phyloP scores from a whole-genome alignment of 2,113 vertebrate genomes.

The Rana temporaria region DNA sequence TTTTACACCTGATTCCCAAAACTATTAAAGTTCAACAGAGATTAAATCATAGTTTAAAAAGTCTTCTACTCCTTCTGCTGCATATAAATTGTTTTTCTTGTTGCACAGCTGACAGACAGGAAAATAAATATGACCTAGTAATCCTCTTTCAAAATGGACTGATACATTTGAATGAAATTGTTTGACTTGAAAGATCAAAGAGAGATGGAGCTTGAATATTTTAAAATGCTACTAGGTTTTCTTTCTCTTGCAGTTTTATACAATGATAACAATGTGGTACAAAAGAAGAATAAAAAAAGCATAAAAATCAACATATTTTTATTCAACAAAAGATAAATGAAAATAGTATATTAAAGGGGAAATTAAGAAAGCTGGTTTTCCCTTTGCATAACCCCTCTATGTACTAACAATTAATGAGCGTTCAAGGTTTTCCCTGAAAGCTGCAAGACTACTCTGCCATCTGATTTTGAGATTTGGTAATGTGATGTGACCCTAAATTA shows the following conservation, averaged over 20 bases:
- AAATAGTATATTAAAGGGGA: too few species aligned
- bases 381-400: too few species aligned
- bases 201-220: conserved; percentile 15
- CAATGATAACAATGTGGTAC: not conserved
- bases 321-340: too few species aligned
- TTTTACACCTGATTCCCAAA: conserved; percentile 44
- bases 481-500: too few species aligned
- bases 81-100: conserved; percentile 50
- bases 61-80: conserved; percentile 38
- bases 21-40: conserved; percentile 39
- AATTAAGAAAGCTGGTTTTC: too few species aligned
- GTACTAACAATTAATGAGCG: too few species aligned
- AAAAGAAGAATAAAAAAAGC: too few species aligned
- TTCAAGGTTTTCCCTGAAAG: too few species aligned
- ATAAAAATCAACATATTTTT: too few species aligned
- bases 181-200: conserved; percentile 30
- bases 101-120: conserved; percentile 43
- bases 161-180: conserved; percentile 44
- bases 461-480: too few species aligned
- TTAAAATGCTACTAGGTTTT: conserved; percentile 13
- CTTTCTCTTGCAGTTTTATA: not conserved
- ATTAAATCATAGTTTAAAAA: conserved; percentile 51
- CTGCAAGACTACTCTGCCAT: too few species aligned
- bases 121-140: conserved; percentile 46
- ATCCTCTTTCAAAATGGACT: conserved; percentile 43